phyloP scores from a whole-genome alignment of 2,888 invertebrate genomes.

The Rhamnusium bicolor region DNA sequence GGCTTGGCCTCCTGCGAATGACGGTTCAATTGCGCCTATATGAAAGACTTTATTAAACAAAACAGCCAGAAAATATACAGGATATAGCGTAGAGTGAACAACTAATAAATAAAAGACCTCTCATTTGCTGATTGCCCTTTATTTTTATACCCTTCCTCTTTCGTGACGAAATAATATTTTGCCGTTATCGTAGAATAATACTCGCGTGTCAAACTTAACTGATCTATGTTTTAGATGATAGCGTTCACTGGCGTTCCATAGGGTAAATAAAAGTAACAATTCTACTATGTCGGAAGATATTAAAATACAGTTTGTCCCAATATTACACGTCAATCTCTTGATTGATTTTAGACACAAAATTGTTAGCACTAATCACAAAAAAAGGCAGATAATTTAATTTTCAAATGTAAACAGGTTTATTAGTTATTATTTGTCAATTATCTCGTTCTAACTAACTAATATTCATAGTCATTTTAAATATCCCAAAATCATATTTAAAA shows the following conservation, averaged over 20 bases:
- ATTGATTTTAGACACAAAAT: too few species aligned
- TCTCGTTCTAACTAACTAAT: too few species aligned
- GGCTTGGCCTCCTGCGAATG: conserved; percentile 44
- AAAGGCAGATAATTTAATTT: too few species aligned
- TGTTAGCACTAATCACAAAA: too few species aligned
- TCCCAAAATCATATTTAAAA: too few species aligned
- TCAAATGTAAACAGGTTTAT: too few species aligned
- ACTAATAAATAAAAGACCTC: conserved; percentile 33
- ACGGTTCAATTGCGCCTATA: conserved; percentile 50
- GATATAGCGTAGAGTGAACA: conserved; percentile 26
- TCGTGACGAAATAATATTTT: not conserved
- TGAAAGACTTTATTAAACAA: conserved; percentile 53
- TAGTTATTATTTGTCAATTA: too few species aligned
- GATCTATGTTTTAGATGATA: not conserved
- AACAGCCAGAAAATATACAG: conserved; percentile 46
- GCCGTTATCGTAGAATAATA: not conserved
- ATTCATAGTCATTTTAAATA: too few species aligned
- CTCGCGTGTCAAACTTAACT: not conserved
- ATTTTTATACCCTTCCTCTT: conserved; percentile 19
- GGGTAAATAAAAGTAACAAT: too few species aligned
- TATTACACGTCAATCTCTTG: too few species aligned
- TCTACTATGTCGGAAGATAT: too few species aligned
- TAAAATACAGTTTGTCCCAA: too few species aligned
- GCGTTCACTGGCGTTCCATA: not conserved
- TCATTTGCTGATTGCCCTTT: conserved; percentile 21